Percentiles rank a stretch among this genome's conserved stretches.
Evolutionary conservation across 2,113 vertebrate species (phyloP).

Genomic region (Campylorhamphus procurvoides): DNA sequence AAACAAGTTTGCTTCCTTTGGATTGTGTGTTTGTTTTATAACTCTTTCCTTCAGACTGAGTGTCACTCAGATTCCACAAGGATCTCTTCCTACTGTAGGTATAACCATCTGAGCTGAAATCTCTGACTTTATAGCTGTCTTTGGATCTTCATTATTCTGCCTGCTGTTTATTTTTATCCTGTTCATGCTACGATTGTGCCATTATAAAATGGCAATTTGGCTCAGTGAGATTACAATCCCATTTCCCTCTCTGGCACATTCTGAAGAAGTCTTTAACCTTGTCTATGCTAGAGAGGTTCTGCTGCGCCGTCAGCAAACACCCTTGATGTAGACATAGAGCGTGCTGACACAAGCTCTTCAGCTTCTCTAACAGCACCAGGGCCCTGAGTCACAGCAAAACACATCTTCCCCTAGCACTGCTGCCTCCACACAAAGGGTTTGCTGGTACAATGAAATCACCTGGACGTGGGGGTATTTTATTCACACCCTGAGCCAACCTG

Average conservation of each 20-base stretch:
- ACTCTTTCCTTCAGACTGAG: not conserved
- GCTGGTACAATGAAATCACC: not conserved
- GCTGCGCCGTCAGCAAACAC: not conserved
- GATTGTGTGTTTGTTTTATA: not conserved
- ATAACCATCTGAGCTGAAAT: not conserved
- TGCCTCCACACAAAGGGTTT: not conserved
- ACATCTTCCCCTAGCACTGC: not conserved
- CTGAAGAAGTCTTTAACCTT: constrained; percentile 24
- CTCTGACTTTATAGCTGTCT: not conserved
- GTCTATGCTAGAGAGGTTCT: not conserved
- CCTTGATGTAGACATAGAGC: not conserved
- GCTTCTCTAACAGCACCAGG: not conserved
- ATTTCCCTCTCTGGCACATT: not conserved
- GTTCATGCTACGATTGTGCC: not conserved
- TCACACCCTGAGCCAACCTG: not conserved
- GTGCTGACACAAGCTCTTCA: constrained; percentile 16
- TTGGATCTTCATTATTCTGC: rapidly evolving
- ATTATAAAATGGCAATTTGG: not conserved
- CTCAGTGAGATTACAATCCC: not conserved
- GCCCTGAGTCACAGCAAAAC: not conserved
- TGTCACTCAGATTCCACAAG: not conserved
- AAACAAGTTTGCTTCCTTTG: not conserved
- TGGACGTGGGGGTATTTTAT: not conserved
- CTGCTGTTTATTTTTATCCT: not conserved
- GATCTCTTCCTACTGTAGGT: not conserved